Percentiles rank a stretch among this genome's conserved stretches.
Evolutionary conservation across 64 coral and sea anemone species (phyloP).

Genomic region (Stylophora pistillata): DNA sequence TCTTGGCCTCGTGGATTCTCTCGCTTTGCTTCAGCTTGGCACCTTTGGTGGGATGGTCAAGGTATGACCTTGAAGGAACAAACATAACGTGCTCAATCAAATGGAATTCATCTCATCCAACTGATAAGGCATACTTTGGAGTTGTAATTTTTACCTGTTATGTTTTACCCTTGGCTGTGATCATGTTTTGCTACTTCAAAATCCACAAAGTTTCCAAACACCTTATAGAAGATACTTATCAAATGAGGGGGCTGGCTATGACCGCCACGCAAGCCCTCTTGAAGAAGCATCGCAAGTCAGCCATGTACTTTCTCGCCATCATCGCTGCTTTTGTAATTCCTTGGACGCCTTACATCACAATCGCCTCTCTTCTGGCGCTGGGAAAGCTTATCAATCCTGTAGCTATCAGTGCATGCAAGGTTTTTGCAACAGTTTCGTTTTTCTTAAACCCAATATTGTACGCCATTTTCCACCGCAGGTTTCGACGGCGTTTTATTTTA

Average conservation of each 20-base stretch:
- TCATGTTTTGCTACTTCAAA: conserved; percentile 17
- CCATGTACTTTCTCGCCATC: conserved; percentile 9
- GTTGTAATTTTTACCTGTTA: conserved; percentile 6
- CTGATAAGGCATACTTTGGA: conserved; percentile 33
- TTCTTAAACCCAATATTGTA: too few relatives aligned
- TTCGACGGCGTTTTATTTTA: too few relatives aligned
- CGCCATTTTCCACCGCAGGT: too few relatives aligned
- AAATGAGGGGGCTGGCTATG: neutral
- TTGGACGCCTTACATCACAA: conserved; percentile 31
- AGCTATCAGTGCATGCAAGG: too few relatives aligned
- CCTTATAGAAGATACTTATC: neutral
- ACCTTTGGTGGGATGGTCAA: conserved; percentile 61
- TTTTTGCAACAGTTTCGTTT: too few relatives aligned
- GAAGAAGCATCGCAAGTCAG: neutral
- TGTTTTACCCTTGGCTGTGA: conserved; percentile 17
- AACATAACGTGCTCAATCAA: conserved; percentile 28
- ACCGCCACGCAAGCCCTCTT: neutral
- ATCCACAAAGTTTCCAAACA: conserved; percentile 32
- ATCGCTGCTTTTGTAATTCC: conserved; percentile 11
- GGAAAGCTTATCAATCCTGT: too few relatives aligned
- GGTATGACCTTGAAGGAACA: conserved; percentile 25
- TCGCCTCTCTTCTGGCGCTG: neutral
- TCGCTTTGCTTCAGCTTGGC: conserved; percentile 21
- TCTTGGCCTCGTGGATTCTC: conserved; percentile 14
- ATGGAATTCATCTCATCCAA: neutral